A percentile compares a stretch with the other conserved stretches of the same genome.
These are phyloP conservation scores for Bucco capensis DNA, from an alignment of 2,113 vertebrate species.

Conservation along the genomic window DNA sequence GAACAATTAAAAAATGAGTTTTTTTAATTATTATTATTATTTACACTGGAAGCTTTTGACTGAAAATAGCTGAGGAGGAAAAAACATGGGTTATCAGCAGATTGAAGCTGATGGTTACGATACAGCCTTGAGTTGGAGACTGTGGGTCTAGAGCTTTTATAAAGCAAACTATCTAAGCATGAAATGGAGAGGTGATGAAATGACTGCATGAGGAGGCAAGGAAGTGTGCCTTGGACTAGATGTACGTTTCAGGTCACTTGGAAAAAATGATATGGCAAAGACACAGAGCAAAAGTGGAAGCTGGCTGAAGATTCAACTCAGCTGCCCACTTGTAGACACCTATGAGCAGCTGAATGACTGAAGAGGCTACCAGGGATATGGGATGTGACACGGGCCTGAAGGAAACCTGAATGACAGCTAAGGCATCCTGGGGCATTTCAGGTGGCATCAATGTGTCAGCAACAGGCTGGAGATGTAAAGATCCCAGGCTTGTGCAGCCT, in stretches of 20 bases:
- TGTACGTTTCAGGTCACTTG: not conserved
- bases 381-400: not conserved
- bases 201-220: not conserved
- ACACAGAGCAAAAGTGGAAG: not conserved
- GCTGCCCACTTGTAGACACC: not conserved
- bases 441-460: not conserved
- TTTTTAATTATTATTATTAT: no score
- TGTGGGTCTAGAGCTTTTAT: not conserved
- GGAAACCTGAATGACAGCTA: not conserved
- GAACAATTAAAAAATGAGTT: rapidly evolving
- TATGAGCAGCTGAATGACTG: not conserved
- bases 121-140: not conserved
- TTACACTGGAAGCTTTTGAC: not conserved
- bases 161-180: not conserved
- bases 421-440: not conserved
- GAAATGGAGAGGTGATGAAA: not conserved
- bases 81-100: not conserved
- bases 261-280: not conserved
- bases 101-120: not conserved
- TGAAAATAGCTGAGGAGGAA: not conserved
- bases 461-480: not conserved
- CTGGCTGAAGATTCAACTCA: not conserved
- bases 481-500: not conserved
- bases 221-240: not conserved
- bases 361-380: not conserved